Conservation (phyloP, 2,113 vertebrate species). For the Ailuropoda melanoleuca region DNA sequence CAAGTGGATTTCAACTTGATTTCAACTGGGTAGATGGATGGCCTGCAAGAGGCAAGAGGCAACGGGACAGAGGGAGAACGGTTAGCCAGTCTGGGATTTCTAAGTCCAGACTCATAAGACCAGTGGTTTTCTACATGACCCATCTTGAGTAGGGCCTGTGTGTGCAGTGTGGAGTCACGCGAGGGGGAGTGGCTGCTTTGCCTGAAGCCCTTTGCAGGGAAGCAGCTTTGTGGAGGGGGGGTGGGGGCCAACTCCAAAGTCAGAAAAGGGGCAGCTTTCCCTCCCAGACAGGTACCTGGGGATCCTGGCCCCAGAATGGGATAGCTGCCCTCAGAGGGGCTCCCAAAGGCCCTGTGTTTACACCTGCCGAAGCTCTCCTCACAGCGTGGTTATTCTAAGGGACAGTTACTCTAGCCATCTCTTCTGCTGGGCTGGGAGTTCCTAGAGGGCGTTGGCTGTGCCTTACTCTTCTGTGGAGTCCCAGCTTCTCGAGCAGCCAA, state of each 20-base stretch:
- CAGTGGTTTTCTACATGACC: neutral
- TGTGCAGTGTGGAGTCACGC: neutral
- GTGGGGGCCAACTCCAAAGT: neutral
- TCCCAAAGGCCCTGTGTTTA: neutral
- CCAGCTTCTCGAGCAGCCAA: neutral
- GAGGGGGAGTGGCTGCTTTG: neutral
- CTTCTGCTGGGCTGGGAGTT: neutral
- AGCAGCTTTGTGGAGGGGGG: neutral
- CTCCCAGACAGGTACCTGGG: neutral
- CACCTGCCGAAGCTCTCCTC: neutral
- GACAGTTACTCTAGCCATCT: too few species aligned
- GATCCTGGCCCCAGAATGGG: neutral
- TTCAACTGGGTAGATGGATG: accelerated
- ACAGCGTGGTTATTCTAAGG: accelerated
- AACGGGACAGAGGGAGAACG: neutral
- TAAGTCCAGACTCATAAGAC: neutral
- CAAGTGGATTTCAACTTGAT: neutral
- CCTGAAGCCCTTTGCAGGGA: neutral
- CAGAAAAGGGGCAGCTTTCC: neutral
- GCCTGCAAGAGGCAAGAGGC: neutral
- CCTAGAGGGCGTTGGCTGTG: neutral
- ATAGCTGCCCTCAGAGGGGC: neutral
- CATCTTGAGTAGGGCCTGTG: neutral
- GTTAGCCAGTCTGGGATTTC: neutral
- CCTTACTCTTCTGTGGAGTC: neutral